Evolutionary conservation across 1,140 invertebrate species (phyloP).

Genomic region (Leptoteleia sp.): DNA sequence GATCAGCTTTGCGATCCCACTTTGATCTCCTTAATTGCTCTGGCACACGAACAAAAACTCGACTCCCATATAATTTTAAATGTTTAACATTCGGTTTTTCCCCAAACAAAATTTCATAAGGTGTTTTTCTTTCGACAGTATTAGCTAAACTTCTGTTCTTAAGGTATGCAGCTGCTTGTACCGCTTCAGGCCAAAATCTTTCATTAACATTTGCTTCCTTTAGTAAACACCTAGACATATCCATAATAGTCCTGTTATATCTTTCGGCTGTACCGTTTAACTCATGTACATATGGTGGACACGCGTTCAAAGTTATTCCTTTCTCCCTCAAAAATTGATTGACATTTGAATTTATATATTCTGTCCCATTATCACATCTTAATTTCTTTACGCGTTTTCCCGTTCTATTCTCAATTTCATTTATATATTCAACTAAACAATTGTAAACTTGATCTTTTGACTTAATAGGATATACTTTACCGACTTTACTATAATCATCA

Average conservation of each 20-base stretch:
- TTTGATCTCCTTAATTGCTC: constrained; percentile 52
- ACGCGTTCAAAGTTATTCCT: constrained; percentile 40
- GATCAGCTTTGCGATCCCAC: constrained; percentile 14
- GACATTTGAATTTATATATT: constrained; percentile 48
- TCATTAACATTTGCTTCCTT: constrained; percentile 64
- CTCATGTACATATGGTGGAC: constrained; percentile 46
- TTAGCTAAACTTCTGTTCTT: constrained; percentile 71
- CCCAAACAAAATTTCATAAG: no score
- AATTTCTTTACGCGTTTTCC: constrained; percentile 41
- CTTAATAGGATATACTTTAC: constrained; percentile 26
- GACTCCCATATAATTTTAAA: constrained; percentile 65
- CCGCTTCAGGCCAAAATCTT: constrained; percentile 72
- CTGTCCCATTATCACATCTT: constrained; percentile 51
- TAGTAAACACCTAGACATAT: constrained; percentile 60
- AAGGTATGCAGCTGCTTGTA: constrained; percentile 66
- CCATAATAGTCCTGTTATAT: constrained; percentile 51
- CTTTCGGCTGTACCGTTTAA: constrained; percentile 47
- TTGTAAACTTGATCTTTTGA: constrained; percentile 18
- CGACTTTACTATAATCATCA: constrained; percentile 55
- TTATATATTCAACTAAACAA: constrained; percentile 37
- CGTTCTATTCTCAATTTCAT: constrained; percentile 25
- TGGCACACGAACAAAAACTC: constrained; percentile 54
- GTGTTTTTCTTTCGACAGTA: no score
- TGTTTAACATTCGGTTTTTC: constrained; percentile 68
- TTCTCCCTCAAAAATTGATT: constrained; percentile 41